A percentile compares a stretch with the other conserved stretches of the same genome.
These are phyloP conservation scores for Paguma larvata DNA, from an alignment of 2,797 vertebrate species.

Conservation along the genomic window DNA sequence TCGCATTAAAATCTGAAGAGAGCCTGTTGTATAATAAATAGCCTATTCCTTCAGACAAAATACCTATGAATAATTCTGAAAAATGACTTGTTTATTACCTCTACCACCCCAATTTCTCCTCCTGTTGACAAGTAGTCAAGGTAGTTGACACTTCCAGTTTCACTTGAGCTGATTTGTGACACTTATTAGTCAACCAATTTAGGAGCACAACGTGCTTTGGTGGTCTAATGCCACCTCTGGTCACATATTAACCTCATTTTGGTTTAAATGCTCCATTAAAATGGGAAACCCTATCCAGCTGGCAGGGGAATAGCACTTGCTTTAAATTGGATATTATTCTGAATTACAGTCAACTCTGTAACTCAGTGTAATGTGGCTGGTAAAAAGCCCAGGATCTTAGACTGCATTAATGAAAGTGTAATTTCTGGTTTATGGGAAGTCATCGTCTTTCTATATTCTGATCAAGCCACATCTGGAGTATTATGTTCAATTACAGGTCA, in stretches of 20 bases:
- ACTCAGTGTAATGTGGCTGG: slow-evolving; percentile 81
- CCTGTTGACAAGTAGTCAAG: slow-evolving; percentile 72
- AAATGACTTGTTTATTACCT: slow-evolving; percentile 75
- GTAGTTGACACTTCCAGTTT: slow-evolving; percentile 75
- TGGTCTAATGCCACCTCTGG: slow-evolving; percentile 78
- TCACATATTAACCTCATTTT: slow-evolving; percentile 84
- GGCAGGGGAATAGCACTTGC: slow-evolving; percentile 79
- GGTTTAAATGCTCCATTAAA: slow-evolving; percentile 83
- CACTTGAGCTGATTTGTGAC: slow-evolving; percentile 80
- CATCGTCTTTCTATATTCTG: slow-evolving; percentile 81
- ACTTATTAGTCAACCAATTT: slow-evolving; percentile 80
- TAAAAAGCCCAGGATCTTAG: slow-evolving; percentile 81
- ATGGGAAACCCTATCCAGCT: slow-evolving; percentile 81
- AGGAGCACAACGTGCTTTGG: slow-evolving; percentile 70
- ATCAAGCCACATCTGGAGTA: slow-evolving; percentile 74
- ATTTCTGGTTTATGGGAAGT: slow-evolving; percentile 84
- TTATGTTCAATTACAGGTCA: slow-evolving; percentile 79
- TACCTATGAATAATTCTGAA: slow-evolving; percentile 67
- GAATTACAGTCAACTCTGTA: slow-evolving; percentile 84
- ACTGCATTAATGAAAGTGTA: slow-evolving; percentile 82
- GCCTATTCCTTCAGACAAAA: slow-evolving; percentile 62
- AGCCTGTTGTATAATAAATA: slow-evolving; percentile 56
- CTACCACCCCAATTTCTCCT: slow-evolving; percentile 42
- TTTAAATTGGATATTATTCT: slow-evolving; percentile 85
- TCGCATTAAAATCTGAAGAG: slow-evolving; percentile 42